phyloP scores from a whole-genome alignment of 1,140 invertebrate genomes.

The Aradophagus sp. region DNA sequence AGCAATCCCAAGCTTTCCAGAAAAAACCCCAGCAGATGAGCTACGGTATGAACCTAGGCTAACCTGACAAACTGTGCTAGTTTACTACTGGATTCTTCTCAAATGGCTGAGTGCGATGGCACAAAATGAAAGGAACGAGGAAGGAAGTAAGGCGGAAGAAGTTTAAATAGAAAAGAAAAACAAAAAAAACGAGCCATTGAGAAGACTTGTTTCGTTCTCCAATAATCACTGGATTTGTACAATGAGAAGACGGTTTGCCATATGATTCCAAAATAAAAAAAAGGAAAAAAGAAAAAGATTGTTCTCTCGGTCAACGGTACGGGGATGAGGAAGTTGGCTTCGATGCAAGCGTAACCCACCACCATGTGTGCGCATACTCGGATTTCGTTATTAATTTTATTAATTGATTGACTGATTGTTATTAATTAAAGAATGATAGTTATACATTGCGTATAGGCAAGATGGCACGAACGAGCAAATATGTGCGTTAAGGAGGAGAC shows the following conservation, averaged over 20 bases:
- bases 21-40: slow-evolving; percentile 43
- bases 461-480: slow-evolving; percentile 52
- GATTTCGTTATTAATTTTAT: slow-evolving; percentile 54
- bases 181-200: background rate
- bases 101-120: slow-evolving; percentile 3
- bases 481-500: slow-evolving; percentile 49
- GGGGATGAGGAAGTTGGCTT: slow-evolving; percentile 36
- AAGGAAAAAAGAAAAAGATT: background rate
- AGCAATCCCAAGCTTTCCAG: slow-evolving; percentile 42
- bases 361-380: slow-evolving; percentile 63
- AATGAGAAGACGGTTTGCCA: slow-evolving; percentile 23
- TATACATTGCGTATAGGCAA: slow-evolving; percentile 53
- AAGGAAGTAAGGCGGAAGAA: too few relatives aligned
- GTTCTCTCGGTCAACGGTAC: slow-evolving; percentile 23
- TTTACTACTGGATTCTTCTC: slow-evolving; percentile 20
- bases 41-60: slow-evolving; percentile 30
- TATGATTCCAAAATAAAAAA: background rate
- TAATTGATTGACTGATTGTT: slow-evolving; percentile 39
- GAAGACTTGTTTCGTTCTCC: background rate
- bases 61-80: slow-evolving; percentile 22
- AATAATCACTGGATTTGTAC: slow-evolving; percentile 11
- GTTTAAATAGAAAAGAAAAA: too few relatives aligned
- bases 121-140: slow-evolving; percentile 27
- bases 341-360: slow-evolving; percentile 71
- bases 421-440: slow-evolving; percentile 61